Percentiles rank a stretch among this genome's conserved stretches.
phyloP scores from a whole-genome alignment of 2,888 invertebrate species.

The Argyresthia albistria region DNA sequence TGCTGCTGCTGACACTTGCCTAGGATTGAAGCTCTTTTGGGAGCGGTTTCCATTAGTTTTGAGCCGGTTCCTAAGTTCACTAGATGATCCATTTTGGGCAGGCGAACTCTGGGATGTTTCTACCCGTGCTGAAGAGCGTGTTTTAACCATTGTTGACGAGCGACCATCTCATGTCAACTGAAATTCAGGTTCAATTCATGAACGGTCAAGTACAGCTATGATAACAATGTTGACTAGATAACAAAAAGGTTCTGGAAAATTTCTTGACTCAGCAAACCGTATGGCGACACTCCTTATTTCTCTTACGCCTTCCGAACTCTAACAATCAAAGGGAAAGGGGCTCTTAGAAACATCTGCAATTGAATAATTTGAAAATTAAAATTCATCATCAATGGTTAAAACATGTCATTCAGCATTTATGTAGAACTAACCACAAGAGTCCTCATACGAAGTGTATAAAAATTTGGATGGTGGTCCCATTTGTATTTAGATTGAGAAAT shows the following conservation, averaged over 20 bases:
- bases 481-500: slow-evolving; percentile 36
- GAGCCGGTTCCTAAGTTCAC: slow-evolving; percentile 59
- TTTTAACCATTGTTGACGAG: slow-evolving; percentile 72
- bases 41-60: slow-evolving; percentile 52
- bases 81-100: slow-evolving; percentile 56
- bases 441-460: slow-evolving; percentile 28
- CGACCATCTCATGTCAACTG: slow-evolving; percentile 70
- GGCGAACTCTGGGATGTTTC: slow-evolving; percentile 52
- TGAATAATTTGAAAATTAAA: slow-evolving; percentile 54
- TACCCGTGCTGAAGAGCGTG: slow-evolving; percentile 70
- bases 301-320: slow-evolving; percentile 42
- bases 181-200: slow-evolving; percentile 60
- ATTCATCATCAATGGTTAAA: slow-evolving; percentile 70
- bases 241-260: slow-evolving; percentile 59
- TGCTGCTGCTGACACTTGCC: slow-evolving; percentile 57
- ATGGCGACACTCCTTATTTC: slow-evolving; percentile 50
- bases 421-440: slow-evolving; percentile 42
- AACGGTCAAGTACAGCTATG: slow-evolving; percentile 51
- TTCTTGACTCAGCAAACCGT: slow-evolving; percentile 32
- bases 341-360: slow-evolving; percentile 57
- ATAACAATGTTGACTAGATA: slow-evolving; percentile 26
- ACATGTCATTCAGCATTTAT: slow-evolving; percentile 65
- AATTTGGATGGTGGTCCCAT: slow-evolving; percentile 46
- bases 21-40: slow-evolving; percentile 49
- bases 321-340: slow-evolving; percentile 41